Evolutionary conservation across 2,888 invertebrate species (phyloP).

Genomic region (Dolichomitus sp.): DNA sequence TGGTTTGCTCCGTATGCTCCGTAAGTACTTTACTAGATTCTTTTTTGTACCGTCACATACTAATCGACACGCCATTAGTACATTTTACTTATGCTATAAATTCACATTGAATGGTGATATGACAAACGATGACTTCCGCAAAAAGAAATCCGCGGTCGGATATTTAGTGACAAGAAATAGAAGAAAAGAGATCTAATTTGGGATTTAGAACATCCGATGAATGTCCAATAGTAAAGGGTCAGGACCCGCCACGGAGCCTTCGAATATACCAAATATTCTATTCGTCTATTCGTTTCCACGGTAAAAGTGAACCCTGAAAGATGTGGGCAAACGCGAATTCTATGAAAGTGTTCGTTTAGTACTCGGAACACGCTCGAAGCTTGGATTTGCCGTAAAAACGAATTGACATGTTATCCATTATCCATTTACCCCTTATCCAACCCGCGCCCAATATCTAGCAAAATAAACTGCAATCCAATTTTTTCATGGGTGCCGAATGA

Average conservation of each 20-base stretch:
- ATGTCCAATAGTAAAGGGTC: not conserved
- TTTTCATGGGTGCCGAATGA: too few relatives aligned
- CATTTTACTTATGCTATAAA: not conserved
- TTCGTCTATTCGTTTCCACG: not conserved
- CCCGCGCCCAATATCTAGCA: too few relatives aligned
- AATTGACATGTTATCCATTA: too few relatives aligned
- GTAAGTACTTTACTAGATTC: slow-evolving; percentile 79
- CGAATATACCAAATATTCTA: not conserved
- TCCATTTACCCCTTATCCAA: too few relatives aligned
- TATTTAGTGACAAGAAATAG: not conserved
- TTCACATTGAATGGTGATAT: not conserved
- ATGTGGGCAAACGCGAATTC: too few relatives aligned
- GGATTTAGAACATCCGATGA: not conserved
- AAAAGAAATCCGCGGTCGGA: not conserved
- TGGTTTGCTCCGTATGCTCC: slow-evolving; percentile 89
- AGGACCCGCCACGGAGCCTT: not conserved
- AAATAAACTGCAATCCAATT: too few relatives aligned
- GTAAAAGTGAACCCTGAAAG: too few relatives aligned
- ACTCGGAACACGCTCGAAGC: too few relatives aligned
- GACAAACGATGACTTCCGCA: not conserved
- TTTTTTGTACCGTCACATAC: not conserved
- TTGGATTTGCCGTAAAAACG: too few relatives aligned
- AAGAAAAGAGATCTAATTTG: not conserved
- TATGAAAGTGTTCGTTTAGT: too few relatives aligned
- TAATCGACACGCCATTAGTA: not conserved